A percentile compares a stretch with the other conserved stretches of the same genome.
Evolutionary conservation across 2,113 vertebrate genomes (phyloP).

Genomic region (Numida meleagris): DNA sequence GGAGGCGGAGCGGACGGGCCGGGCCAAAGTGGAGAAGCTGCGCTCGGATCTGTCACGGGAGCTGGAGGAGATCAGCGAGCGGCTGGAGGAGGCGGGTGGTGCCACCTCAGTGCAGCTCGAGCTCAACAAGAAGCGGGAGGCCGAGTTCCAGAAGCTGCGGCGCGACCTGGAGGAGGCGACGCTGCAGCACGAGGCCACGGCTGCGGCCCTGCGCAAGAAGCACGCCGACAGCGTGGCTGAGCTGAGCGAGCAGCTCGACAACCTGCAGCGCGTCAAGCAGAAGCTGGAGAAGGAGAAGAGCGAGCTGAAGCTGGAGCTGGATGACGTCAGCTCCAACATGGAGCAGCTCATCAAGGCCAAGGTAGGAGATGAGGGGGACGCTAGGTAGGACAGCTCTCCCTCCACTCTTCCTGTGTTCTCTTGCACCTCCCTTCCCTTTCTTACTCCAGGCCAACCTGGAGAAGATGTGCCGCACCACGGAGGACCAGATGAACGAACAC

Average conservation of each 20-base stretch:
- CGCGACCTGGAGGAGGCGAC: slow-evolving; percentile 91
- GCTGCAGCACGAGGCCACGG: slow-evolving; percentile 86
- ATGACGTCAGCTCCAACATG: slow-evolving; percentile 87
- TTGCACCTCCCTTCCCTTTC: neutral
- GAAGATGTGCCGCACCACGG: slow-evolving; percentile 85
- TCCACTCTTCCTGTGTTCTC: no score
- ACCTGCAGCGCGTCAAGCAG: slow-evolving; percentile 88
- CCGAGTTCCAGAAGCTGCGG: slow-evolving; percentile 90
- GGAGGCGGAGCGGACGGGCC: slow-evolving; percentile 81
- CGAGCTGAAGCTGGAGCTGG: slow-evolving; percentile 87
- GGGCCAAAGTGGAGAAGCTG: slow-evolving; percentile 87
- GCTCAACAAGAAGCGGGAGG: slow-evolving; percentile 93
- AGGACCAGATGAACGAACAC: slow-evolving; percentile 88
- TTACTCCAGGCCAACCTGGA: slow-evolving; percentile 81
- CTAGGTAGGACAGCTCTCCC: neutral
- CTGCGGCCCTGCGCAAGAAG: slow-evolving; percentile 87
- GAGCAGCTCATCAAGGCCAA: slow-evolving; percentile 84
- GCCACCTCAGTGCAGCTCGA: slow-evolving; percentile 88
- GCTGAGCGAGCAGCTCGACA: slow-evolving; percentile 88
- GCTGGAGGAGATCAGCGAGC: slow-evolving; percentile 92
- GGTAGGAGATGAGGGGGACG: neutral
- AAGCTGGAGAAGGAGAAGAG: slow-evolving; percentile 91
- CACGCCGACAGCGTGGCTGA: slow-evolving; percentile 87
- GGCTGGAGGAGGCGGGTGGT: slow-evolving; percentile 87
- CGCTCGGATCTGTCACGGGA: slow-evolving; percentile 86